Evolutionary conservation across 35 echinoderm and acorn worm genomes (phyloP), one percentile per base, ranked within the genome.

Genomic region (Apostichopus californicus): DNA sequence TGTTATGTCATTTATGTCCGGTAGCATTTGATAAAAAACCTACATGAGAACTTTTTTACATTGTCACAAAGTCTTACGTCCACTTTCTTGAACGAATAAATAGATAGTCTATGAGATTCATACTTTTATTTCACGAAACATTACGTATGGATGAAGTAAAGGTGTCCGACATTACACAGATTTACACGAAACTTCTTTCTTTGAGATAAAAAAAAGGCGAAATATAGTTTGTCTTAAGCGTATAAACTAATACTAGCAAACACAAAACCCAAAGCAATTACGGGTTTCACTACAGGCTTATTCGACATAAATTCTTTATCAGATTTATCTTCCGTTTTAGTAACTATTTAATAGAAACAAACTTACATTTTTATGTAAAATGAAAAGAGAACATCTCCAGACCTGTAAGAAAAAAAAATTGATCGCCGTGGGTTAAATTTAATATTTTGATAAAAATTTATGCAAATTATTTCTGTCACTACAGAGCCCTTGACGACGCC

Each of bases 391-490:
- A 82, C 46, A 13, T 18, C n/a, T 82, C 11, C n/a, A n/a, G n/a
- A n/a, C n/a, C 14, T 15, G 11, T 21, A 80, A 80, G 10, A 11
- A 80, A 80, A 82, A 53, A 10, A 82, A 34, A 46, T 82, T 8
- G n/a, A 34, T 82, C n/a, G 80, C 80, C 55, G 12, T 34, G 80
- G 80, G 80, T 57, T 53, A 82, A 82, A 82, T 82, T 26, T 26
- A 82, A 82, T 82, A 82, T 18, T 82, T 82, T 52, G 80, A 9
- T 53, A 14, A 34, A 46, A 82, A 82, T 82, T 82, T 82, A 82
- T 82, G 80, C 80, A 55, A 82, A 82, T 82, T 82, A 82, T 82
- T 82, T 82, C 20, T 82, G 80, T 82, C 80, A 82, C 80, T 57
- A 57, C n/a, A 57, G 46, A 57, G 80, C 80, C 34, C 80, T 55